A percentile compares a stretch with the other conserved stretches of the same genome.
phyloP scores from a whole-genome alignment of 37 sponge, comb jelly and placozoan species.

The Halisarca cf. caerulea region DNA sequence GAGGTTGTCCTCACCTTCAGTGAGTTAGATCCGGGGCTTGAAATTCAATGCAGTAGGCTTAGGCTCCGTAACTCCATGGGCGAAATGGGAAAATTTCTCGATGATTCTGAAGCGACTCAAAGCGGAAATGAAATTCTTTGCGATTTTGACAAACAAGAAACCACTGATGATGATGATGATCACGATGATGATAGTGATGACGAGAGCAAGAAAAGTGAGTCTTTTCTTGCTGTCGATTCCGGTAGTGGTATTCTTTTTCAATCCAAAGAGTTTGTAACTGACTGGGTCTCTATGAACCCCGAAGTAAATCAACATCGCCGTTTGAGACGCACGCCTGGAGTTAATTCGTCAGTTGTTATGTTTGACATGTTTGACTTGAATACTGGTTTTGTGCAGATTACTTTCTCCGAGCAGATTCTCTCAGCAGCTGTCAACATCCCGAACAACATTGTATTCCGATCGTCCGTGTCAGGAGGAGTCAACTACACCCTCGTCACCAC shows the following conservation, averaged over 20 bases:
- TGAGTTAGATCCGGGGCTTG: not conserved
- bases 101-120: constrained; percentile 11
- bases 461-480: not conserved
- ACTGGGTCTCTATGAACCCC: not conserved
- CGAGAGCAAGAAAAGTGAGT: not conserved
- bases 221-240: not conserved
- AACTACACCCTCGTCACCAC: not conserved
- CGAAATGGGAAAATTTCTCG: not conserved
- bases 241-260: constrained; percentile 27
- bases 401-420: constrained; percentile 79
- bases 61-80: not conserved
- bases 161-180: not conserved
- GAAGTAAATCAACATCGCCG: not conserved
- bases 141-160: not conserved
- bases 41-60: not conserved
- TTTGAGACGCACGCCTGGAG: not conserved
- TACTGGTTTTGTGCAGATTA: constrained; percentile 52
- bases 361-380: constrained; percentile 73
- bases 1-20: not conserved
- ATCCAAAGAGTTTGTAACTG: constrained; percentile 11
- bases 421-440: constrained; percentile 45
- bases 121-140: constrained; percentile 22
- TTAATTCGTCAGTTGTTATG: constrained; percentile 32
- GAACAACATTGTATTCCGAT: constrained; percentile 40
- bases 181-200: not conserved